Conservation (phyloP, 2,113 vertebrate genomes). For the Larimichthys polyactis region DNA sequence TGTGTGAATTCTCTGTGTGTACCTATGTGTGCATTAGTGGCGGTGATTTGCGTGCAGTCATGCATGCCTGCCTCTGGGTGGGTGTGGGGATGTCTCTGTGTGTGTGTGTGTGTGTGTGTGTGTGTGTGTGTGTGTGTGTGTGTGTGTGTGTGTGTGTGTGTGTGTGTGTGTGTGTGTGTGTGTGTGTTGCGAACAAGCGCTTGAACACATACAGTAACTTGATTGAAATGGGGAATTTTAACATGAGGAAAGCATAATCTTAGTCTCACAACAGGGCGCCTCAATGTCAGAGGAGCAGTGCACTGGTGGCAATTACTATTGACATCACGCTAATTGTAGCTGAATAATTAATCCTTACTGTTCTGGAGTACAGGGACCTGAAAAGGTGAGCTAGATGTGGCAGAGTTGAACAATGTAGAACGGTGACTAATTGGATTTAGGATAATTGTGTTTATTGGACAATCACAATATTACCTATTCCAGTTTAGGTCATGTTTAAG, state of each 20-base stretch:
- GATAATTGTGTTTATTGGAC: slow-evolving; percentile 56
- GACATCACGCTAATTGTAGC: slow-evolving; percentile 80
- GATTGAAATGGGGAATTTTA: slow-evolving; percentile 66
- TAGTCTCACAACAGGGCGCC: slow-evolving; percentile 58
- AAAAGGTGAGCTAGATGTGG: slow-evolving; percentile 64
- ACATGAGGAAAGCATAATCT: slow-evolving; percentile 61
- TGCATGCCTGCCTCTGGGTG: slow-evolving; percentile 8
- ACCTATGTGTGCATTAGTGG: slow-evolving; percentile 31
- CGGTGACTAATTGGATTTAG: slow-evolving; percentile 58
- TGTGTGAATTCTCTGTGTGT: slow-evolving; percentile 10
- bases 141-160: too few relatives aligned
- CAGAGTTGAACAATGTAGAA: slow-evolving; percentile 46
- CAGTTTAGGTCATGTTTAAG: slow-evolving; percentile 47
- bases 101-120: too few relatives aligned
- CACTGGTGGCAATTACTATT: slow-evolving; percentile 78
- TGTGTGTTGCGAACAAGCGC: background rate
- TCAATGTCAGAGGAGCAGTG: slow-evolving; percentile 73
- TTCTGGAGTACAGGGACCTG: slow-evolving; percentile 52
- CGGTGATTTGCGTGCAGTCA: slow-evolving; percentile 42
- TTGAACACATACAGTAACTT: slow-evolving; percentile 42
- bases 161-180: background rate
- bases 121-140: too few relatives aligned
- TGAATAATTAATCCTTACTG: slow-evolving; percentile 80
- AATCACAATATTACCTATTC: slow-evolving; percentile 44
- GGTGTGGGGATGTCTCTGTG: slow-evolving; percentile 4